Evolutionary conservation across 1,140 invertebrate species (phyloP).

Genomic region (Theocolax elegans): DNA sequence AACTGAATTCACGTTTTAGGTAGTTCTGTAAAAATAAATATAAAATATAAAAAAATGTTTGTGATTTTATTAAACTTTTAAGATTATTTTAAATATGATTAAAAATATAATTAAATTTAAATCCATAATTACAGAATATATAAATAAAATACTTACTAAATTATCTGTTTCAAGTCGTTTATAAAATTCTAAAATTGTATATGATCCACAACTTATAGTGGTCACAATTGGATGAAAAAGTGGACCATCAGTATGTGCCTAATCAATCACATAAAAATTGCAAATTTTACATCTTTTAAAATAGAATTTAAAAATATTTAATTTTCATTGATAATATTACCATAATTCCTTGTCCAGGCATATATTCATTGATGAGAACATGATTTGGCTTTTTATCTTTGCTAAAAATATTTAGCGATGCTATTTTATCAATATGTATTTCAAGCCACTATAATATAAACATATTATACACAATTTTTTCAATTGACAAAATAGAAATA

Average conservation of each 20-base stretch:
- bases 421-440: slow-evolving; percentile 79
- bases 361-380: slow-evolving; percentile 96
- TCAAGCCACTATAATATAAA: slow-evolving; percentile 80
- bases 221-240: slow-evolving; percentile 93
- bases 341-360: slow-evolving; percentile 92
- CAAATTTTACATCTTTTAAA: neutral
- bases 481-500: slow-evolving; percentile 16
- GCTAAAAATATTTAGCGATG: slow-evolving; percentile 78
- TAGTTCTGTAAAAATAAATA: slow-evolving; percentile 52
- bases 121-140: slow-evolving; percentile 40
- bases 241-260: slow-evolving; percentile 94
- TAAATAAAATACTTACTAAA: slow-evolving; percentile 48
- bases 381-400: slow-evolving; percentile 86
- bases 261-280: slow-evolving; percentile 39
- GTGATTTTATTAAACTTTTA: neutral
- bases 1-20: slow-evolving; percentile 69
- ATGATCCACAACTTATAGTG: slow-evolving; percentile 91
- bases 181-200: slow-evolving; percentile 89
- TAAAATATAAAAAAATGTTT: slow-evolving; percentile 28
- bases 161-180: slow-evolving; percentile 64
- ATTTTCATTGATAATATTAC: slow-evolving; percentile 57
- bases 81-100: too few relatives aligned
- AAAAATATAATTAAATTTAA: too few relatives aligned
- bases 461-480: neutral
- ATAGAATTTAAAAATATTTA: neutral